phyloP scores from a whole-genome alignment of 2,113 vertebrate species.

The Mola mola region DNA sequence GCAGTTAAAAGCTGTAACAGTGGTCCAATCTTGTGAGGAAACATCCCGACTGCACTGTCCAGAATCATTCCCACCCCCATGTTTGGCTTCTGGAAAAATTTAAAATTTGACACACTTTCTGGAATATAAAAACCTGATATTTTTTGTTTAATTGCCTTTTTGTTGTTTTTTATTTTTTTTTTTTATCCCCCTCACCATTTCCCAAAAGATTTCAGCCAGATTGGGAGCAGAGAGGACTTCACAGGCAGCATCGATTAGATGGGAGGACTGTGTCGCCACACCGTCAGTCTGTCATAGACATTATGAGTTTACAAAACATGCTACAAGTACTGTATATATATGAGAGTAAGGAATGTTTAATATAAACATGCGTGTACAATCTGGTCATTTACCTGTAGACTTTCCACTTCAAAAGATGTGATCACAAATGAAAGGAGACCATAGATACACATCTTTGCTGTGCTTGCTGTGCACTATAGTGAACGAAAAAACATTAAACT shows the following conservation, averaged over 20 bases:
- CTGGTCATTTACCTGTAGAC: slow-evolving; percentile 86
- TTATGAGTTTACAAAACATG: too few species aligned
- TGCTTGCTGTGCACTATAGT: slow-evolving; percentile 92
- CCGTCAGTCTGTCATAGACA: slow-evolving; percentile 40
- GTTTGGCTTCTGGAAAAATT: slow-evolving; percentile 86
- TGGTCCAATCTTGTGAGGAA: slow-evolving; percentile 91
- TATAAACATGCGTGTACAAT: background rate
- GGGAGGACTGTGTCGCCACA: slow-evolving; percentile 71
- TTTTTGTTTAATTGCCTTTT: background rate
- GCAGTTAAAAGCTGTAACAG: slow-evolving; percentile 92
- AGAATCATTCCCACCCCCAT: slow-evolving; percentile 94
- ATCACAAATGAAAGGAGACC: slow-evolving; percentile 94
- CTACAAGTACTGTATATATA: too few species aligned
- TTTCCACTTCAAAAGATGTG: slow-evolving; percentile 92
- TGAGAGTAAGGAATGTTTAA: too few species aligned
- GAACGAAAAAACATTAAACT: background rate
- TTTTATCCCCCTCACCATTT: slow-evolving; percentile 84
- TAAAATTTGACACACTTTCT: background rate
- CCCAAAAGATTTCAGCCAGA: slow-evolving; percentile 97
- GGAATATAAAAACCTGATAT: background rate
- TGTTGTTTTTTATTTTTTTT: background rate
- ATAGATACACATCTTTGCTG: slow-evolving; percentile 94
- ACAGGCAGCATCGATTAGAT: slow-evolving; percentile 92
- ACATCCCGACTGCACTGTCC: slow-evolving; percentile 93
- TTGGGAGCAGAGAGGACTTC: slow-evolving; percentile 92